Conservation (phyloP, 2,113 vertebrate species). For the Colossoma macropomum region DNA sequence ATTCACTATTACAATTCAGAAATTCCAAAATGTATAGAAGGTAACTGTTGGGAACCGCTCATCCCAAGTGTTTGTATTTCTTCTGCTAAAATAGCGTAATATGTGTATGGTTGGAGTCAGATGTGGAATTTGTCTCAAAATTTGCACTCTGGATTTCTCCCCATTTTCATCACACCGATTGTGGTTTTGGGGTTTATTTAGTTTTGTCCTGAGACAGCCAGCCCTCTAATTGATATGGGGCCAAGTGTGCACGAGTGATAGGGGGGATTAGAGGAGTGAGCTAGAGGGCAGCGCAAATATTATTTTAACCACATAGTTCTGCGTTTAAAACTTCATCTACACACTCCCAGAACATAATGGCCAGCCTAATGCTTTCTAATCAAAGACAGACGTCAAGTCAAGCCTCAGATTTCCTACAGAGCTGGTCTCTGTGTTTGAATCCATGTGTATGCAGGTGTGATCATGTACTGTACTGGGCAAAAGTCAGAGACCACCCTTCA, state of each 20-base stretch:
- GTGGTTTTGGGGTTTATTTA: slow-evolving; percentile 46
- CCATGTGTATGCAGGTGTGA: background rate
- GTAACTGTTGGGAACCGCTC: background rate
- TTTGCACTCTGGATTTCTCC: slow-evolving; percentile 26
- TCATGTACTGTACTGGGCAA: too few species aligned
- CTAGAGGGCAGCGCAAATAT: slow-evolving; percentile 55
- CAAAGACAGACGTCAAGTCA: slow-evolving; percentile 46
- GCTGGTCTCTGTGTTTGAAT: slow-evolving; percentile 1
- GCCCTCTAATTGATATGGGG: slow-evolving; percentile 49
- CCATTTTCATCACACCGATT: slow-evolving; percentile 33
- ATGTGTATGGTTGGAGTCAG: slow-evolving; percentile 14
- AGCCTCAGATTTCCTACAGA: slow-evolving; percentile 18
- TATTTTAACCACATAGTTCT: slow-evolving; percentile 59
- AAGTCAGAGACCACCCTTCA: too few species aligned
- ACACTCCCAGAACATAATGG: slow-evolving; percentile 36
- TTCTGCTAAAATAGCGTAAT: background rate
- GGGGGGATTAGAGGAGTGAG: slow-evolving; percentile 56
- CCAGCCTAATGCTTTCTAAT: slow-evolving; percentile 48
- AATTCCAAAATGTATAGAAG: background rate
- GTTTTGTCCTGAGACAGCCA: slow-evolving; percentile 44
- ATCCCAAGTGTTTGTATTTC: background rate
- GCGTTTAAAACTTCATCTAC: slow-evolving; percentile 47
- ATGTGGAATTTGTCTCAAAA: slow-evolving; percentile 35
- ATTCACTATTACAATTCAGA: background rate
- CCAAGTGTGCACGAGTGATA: slow-evolving; percentile 40